Evolutionary conservation across 2,113 vertebrate genomes (phyloP), one percentile per base, ranked within the genome.

Genomic region (Halichoerus grypus): DNA sequence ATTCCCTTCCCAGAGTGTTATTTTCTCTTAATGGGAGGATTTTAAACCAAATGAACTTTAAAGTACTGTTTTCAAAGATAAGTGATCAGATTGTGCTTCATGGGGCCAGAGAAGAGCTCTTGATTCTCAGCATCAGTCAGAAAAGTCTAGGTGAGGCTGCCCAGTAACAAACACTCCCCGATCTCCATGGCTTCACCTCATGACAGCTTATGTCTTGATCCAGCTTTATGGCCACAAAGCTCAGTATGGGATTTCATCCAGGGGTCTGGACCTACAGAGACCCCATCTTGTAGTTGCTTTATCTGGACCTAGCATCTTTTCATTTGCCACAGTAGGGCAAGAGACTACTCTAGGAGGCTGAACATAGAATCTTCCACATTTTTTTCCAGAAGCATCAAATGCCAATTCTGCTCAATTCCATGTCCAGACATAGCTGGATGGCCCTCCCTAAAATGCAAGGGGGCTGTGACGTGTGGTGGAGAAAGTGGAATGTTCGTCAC

Each of bases 131-230:
- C 7, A 19, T 53, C 4, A 36, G 83, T 79, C 88, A 80, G 88
- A 14, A 63, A 83, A 55, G 19, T 2, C 36, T 36, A 12, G 26
- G 33, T 2, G 24, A 39, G 14, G 7, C 13, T 55, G 18, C 19
- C 31, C 49, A 10, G 33, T 67, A 57, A 88, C 67, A 69, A 94
- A 67, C 11, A 84, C 0, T 15, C 33, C 55, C 63, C 4, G 22
- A 31, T 31, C n/a, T 39, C 3, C 0, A 18, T 39, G 53, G 28
- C 24, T 3, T 21, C 13, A 19, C 18, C 0, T 0, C 33, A 7
- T 3, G 51, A 8, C 18, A 9, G 3, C 7, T 5, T 19, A 36
- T 19, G 16, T 26, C 31, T 84, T 6, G 0, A 7, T 57, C 51
- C 71, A 26, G 15, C 11, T 21, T 5, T 5, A 4, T 10, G 4